These are phyloP conservation scores for Archivesica marissinica DNA, from an alignment of 1,140 invertebrate species.

Conservation along the genomic window DNA sequence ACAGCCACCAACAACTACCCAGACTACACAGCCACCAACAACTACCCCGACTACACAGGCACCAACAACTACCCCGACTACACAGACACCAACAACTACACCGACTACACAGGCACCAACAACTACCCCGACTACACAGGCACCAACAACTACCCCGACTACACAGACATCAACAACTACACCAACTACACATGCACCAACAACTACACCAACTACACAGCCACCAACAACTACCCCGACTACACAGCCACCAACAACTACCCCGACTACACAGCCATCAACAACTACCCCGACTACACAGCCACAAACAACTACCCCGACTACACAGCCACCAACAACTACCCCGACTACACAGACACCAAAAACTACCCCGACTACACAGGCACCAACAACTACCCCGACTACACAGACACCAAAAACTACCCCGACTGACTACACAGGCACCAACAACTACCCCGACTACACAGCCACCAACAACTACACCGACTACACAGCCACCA, in stretches of 20 bases:
- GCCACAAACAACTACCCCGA: not conserved
- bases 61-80: not conserved
- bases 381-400: not conserved
- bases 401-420: not conserved
- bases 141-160: not conserved
- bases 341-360: not conserved
- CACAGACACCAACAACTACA: not conserved
- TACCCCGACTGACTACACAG: not conserved
- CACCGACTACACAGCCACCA: not conserved
- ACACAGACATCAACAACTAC: constrained; percentile 22
- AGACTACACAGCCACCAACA: not conserved
- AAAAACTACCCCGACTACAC: not conserved
- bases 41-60: not conserved
- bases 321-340: not conserved
- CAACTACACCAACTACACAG: not conserved
- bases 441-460: not conserved
- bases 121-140: not conserved
- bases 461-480: not conserved
- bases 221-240: not conserved
- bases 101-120: not conserved
- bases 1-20: not conserved
- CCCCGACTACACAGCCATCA: not conserved
- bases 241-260: not conserved
- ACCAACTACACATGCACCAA: not conserved
- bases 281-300: not conserved